A percentile compares a stretch with the other conserved stretches of the same genome.
These are phyloP conservation scores for Sebastes cheni DNA, from an alignment of 2,797 vertebrate genomes.

Conservation along the genomic window DNA sequence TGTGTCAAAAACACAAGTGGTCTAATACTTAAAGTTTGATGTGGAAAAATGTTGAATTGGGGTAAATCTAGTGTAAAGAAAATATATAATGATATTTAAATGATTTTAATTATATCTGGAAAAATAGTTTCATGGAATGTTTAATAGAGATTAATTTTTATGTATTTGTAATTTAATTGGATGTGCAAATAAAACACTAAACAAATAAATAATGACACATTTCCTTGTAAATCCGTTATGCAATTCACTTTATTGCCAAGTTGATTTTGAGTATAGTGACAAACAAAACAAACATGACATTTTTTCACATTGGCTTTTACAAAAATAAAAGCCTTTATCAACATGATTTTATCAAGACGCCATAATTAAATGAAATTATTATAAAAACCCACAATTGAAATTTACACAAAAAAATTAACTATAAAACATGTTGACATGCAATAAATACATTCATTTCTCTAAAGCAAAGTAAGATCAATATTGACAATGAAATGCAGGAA, in stretches of 20 bases:
- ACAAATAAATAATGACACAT: constrained; percentile 31
- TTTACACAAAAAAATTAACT: constrained; percentile 82
- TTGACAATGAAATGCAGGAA: constrained; percentile 73
- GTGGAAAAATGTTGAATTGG: background rate
- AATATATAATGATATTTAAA: background rate
- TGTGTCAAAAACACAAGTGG: constrained; percentile 28
- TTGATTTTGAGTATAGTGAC: constrained; percentile 83
- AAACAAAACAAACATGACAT: constrained; percentile 71
- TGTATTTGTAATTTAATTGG: background rate
- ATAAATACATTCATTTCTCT: constrained; percentile 90
- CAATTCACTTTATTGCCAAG: constrained; percentile 86
- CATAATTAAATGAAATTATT: constrained; percentile 76
- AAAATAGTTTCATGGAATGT: background rate
- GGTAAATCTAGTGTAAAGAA: background rate
- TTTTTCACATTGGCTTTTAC: constrained; percentile 83
- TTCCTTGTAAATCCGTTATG: constrained; percentile 63
- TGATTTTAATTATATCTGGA: background rate
- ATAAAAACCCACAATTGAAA: constrained; percentile 78
- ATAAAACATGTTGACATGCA: constrained; percentile 88
- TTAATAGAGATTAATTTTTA: background rate
- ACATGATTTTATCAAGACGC: constrained; percentile 76
- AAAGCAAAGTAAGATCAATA: constrained; percentile 80
- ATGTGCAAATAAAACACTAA: background rate
- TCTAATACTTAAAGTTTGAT: background rate
- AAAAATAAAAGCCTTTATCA: constrained; percentile 82